Percentiles rank a stretch among this genome's conserved stretches.
Conservation (phyloP, 2,797 vertebrate species). For the Chrosomus eos region DNA sequence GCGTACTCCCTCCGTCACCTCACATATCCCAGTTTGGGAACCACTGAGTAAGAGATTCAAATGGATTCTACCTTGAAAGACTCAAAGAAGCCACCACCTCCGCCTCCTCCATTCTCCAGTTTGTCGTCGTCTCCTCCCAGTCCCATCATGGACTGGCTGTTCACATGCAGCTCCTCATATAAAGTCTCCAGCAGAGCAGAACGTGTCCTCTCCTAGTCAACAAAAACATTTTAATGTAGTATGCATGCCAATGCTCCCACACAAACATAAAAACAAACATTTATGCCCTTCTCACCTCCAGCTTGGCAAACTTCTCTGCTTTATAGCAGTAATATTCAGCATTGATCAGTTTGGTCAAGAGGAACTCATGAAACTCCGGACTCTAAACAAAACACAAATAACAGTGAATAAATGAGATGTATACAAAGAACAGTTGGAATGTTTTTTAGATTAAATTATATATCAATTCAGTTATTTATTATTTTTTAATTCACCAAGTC, state of each 20-base stretch:
- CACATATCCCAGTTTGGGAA: background rate
- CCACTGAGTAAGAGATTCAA: background rate
- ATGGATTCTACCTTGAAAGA: constrained; percentile 89
- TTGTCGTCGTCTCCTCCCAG: constrained; percentile 89
- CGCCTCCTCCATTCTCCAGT: constrained; percentile 86
- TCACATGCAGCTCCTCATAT: constrained; percentile 90
- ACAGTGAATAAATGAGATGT: background rate
- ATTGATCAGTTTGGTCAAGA: constrained; percentile 96
- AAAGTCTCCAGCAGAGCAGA: constrained; percentile 90
- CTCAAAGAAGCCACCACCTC: constrained; percentile 89
- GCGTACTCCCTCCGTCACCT: too few species aligned
- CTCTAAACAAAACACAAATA: constrained; percentile 73
- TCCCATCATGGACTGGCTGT: constrained; percentile 97
- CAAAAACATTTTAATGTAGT: constrained; percentile 24
- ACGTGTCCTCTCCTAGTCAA: constrained; percentile 87
- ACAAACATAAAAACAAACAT: background rate
- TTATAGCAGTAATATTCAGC: constrained; percentile 96
- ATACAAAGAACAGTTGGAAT: background rate
- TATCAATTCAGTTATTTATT: background rate
- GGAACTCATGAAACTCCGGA: constrained; percentile 90
- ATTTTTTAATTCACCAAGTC: background rate
- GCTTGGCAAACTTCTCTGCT: constrained; percentile 95
- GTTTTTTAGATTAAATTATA: background rate
- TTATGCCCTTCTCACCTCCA: constrained; percentile 83
- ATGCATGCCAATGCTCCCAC: background rate